Evolutionary conservation across 2,888 invertebrate species (phyloP).

Genomic region (Drosophila testacea): DNA sequence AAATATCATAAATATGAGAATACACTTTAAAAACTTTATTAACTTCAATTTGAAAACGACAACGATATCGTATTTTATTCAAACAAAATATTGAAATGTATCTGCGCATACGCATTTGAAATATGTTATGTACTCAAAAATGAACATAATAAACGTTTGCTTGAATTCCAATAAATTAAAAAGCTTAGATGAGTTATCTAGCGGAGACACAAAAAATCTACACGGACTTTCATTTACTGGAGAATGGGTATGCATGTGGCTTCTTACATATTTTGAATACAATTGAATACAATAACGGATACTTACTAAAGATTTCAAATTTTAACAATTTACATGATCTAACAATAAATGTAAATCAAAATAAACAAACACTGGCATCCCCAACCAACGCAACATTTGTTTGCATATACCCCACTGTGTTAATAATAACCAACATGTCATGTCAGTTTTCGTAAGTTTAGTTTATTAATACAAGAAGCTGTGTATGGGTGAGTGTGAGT

Average conservation of each 20-base stretch:
- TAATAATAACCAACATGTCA: background rate
- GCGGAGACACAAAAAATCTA: slow-evolving; percentile 70
- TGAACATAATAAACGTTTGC: slow-evolving; percentile 77
- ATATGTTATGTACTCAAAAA: slow-evolving; percentile 71
- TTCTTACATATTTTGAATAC: background rate
- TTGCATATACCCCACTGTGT: background rate
- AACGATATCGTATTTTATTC: slow-evolving; percentile 80
- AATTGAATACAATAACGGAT: background rate
- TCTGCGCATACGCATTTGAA: slow-evolving; percentile 74
- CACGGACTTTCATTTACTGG: slow-evolving; percentile 40
- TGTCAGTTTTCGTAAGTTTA: slow-evolving; percentile 58
- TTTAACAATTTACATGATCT: too few species aligned
- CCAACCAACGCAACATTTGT: too few species aligned
- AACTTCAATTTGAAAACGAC: slow-evolving; percentile 70
- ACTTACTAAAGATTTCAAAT: background rate
- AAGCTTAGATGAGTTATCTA: slow-evolving; percentile 84
- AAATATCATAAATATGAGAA: slow-evolving; percentile 37
- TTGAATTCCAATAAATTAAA: slow-evolving; percentile 81
- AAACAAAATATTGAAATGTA: slow-evolving; percentile 73
- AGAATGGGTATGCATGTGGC: background rate
- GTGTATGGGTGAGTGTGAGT: slow-evolving; percentile 49
- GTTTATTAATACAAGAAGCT: slow-evolving; percentile 79
- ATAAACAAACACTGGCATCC: too few species aligned
- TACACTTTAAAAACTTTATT: slow-evolving; percentile 71
- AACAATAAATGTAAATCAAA: too few species aligned